phyloP scores from a whole-genome alignment of 2,797 vertebrate species.

The Salarias fasciatus region DNA sequence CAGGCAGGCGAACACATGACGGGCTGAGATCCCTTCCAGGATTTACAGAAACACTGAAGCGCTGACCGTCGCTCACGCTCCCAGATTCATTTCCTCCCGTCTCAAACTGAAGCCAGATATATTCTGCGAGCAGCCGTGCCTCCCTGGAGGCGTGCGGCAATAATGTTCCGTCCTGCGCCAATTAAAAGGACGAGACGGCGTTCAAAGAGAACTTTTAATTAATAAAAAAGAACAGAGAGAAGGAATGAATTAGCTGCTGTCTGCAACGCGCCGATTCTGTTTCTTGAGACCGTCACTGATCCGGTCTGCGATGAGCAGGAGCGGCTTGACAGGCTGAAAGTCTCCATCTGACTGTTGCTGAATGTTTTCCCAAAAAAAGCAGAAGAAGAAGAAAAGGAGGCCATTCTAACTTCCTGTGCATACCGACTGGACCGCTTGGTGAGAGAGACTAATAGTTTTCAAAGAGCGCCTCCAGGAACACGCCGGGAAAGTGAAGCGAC shows the following conservation, averaged over 20 bases:
- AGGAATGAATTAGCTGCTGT: conserved; percentile 25
- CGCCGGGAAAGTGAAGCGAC: too few relatives aligned
- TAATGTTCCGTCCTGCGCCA: conserved; percentile 54
- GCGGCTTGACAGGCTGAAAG: too few relatives aligned
- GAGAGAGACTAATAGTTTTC: conserved; percentile 69
- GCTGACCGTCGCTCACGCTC: conserved; percentile 43
- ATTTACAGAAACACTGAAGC: conserved; percentile 45
- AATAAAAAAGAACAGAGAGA: conserved; percentile 43
- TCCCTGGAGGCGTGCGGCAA: conserved; percentile 40
- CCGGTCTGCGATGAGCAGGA: too few relatives aligned
- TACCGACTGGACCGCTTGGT: conserved; percentile 74
- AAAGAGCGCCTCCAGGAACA: conserved; percentile 48
- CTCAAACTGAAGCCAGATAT: conserved; percentile 39
- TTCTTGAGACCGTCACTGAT: background rate
- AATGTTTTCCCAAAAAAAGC: too few relatives aligned
- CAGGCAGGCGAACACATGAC: conserved; percentile 12
- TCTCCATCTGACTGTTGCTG: too few relatives aligned
- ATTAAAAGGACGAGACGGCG: conserved; percentile 65
- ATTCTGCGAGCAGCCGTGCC: conserved; percentile 33
- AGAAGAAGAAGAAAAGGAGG: too few relatives aligned
- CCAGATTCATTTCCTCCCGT: conserved; percentile 43
- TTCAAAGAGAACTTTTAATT: conserved; percentile 65
- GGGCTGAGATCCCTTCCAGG: background rate
- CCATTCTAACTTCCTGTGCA: conserved; percentile 68
- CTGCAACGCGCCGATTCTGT: conserved; percentile 6